Base-by-base conservation (phyloP, 2,888 invertebrate species). In the Diplazon laetatorius region DNA sequence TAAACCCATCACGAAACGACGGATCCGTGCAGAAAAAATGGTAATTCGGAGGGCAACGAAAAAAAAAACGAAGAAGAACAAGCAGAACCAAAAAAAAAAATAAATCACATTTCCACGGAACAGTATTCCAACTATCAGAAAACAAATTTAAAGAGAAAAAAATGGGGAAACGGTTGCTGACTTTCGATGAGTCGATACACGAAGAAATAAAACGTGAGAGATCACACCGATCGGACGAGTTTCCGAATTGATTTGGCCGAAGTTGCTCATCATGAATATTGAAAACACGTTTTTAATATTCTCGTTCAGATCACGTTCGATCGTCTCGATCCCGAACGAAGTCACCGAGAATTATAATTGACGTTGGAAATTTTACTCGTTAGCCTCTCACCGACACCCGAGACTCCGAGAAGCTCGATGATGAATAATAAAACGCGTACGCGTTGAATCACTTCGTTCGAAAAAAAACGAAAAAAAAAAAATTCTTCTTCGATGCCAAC, bases 101-200 rank as follows among this genome's bases (percentile, higher is more conserved):
- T 44, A 52, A 62, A n/a, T n/a, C n/a, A n/a, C n/a, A 75, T 75
- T 78, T 76, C 78, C 71, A 78, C 72, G 62, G 66, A 71, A 44
- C 76, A 76, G 68, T 78, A 71, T 78, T 78, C 66, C 20, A 20
- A 66, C 75, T 37, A 62, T 22, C 60, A 55, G 20, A 46, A 75
- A 37, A 46, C 16, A n/a, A n/a, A n/a, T n/a, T n/a, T n/a, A n/a
- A n/a, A 59, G 62, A 46, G 30, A 22, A 39, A 39, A 60, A 52
- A 60, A n/a, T 22, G 18, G 30, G 9, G 39, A 35, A 10, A 25
- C 57, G 37, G 16, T 65, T n/a, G 39, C 52, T 65, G 39, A 48
- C 52, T 75, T 78, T 65, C 14, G 73, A 65, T 37, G 62, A 70
- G 65, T 59, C 65, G 59, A n/a, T 37, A 44, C 48, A 65, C 25